Conservation (phyloP, 2,797 vertebrate genomes). For the Cottoperca gobio region DNA sequence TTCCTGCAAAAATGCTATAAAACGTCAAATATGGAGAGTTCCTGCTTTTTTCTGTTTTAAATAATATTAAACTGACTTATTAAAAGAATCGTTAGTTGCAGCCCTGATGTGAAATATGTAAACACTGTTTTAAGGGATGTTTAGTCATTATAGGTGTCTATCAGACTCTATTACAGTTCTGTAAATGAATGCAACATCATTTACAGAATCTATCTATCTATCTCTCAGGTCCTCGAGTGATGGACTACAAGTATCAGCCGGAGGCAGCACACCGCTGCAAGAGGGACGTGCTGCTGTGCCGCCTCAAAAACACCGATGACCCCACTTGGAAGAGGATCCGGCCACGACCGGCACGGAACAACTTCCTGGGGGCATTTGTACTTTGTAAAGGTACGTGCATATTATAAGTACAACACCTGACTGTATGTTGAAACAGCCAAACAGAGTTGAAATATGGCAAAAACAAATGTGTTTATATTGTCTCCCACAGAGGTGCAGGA, state of each 20-base stretch:
- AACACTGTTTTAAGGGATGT: neutral
- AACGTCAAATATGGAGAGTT: too few relatives aligned
- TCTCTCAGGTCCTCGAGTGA: constrained; percentile 90
- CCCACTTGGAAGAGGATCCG: constrained; percentile 96
- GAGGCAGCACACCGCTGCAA: constrained; percentile 97
- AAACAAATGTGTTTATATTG: neutral
- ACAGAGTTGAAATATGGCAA: neutral
- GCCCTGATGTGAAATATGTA: neutral
- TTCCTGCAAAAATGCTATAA: too few relatives aligned
- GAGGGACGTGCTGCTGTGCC: constrained; percentile 92
- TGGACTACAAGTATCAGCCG: constrained; percentile 95
- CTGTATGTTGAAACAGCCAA: neutral
- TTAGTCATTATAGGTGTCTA: neutral
- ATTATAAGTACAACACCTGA: neutral
- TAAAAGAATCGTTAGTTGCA: too few relatives aligned
- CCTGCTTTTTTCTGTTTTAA: too few relatives aligned
- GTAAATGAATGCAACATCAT: too few relatives aligned
- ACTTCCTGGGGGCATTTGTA: constrained; percentile 96
- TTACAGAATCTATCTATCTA: neutral
- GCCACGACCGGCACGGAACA: constrained; percentile 94
- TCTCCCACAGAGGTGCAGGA: constrained; percentile 93
- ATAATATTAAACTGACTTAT: too few relatives aligned
- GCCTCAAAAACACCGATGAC: constrained; percentile 90
- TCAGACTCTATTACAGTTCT: neutral
- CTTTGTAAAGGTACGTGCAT: constrained; percentile 94